Conservation (phyloP, 92 coral and sea anemone species). For the Desmophyllum pertusum region DNA sequence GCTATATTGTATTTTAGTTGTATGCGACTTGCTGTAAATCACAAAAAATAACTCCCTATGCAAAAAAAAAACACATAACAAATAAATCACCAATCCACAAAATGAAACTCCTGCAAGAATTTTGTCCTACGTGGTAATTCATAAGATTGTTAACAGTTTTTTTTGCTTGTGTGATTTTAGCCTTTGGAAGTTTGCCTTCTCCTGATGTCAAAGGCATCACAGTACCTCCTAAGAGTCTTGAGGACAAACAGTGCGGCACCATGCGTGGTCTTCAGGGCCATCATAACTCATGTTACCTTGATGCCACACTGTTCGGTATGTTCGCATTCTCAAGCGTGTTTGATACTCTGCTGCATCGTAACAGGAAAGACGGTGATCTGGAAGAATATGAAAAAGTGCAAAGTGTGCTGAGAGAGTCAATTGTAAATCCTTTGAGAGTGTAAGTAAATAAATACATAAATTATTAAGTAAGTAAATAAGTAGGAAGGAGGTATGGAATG, state of each 20-base stretch:
- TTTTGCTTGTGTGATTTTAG: conserved; percentile 13
- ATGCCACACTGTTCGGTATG: conserved; percentile 85
- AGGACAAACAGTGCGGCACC: conserved; percentile 37
- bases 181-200: conserved; percentile 79
- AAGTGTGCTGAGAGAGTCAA: conserved; percentile 72
- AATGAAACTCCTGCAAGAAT: no score
- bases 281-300: conserved; percentile 96
- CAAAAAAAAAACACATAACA: no score
- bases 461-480: background rate
- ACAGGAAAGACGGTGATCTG: conserved; percentile 61
- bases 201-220: conserved; percentile 64
- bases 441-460: conserved; percentile 49
- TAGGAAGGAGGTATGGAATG: background rate
- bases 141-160: no score
- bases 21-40: no score
- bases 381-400: conserved; percentile 83
- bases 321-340: conserved; percentile 88
- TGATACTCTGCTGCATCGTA: conserved; percentile 79
- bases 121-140: no score
- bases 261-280: conserved; percentile 98
- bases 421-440: conserved; percentile 91
- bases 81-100: no score
- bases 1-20: no score
- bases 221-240: conserved; percentile 60
- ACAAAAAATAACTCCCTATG: no score